Percentiles rank a stretch among this genome's conserved stretches.
Conservation (phyloP, 2,888 invertebrate species). For the Adelphocoris suturalis region DNA sequence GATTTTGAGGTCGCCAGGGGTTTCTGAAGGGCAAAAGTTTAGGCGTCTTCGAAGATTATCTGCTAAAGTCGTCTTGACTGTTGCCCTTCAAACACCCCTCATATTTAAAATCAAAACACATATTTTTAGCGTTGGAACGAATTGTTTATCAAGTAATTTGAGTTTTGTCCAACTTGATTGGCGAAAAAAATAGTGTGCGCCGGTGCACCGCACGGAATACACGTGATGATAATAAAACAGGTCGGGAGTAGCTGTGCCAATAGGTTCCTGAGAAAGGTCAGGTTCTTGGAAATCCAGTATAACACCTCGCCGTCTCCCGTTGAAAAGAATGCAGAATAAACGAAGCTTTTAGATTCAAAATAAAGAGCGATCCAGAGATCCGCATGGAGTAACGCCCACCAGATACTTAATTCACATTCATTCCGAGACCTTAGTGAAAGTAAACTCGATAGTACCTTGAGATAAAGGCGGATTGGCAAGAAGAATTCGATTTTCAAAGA, state of each 20-base stretch:
- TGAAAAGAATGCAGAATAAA: not conserved
- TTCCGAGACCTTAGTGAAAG: conserved; percentile 28
- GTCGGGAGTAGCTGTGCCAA: not conserved
- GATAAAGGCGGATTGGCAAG: conserved; percentile 34
- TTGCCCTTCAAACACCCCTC: no score
- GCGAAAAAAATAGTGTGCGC: no score
- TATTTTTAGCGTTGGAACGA: no score
- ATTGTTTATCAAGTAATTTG: no score
- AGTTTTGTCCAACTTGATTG: no score
- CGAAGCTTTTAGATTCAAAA: not conserved
- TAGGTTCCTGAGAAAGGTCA: not conserved
- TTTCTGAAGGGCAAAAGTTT: no score
- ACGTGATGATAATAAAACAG: not conserved
- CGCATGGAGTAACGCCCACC: conserved; percentile 33
- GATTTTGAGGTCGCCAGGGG: no score
- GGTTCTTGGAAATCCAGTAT: not conserved
- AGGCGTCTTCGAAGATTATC: no score
- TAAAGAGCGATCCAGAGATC: conserved; percentile 23
- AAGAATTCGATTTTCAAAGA: conserved; percentile 5
- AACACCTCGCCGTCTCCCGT: not conserved
- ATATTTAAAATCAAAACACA: no score
- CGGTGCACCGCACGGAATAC: not conserved
- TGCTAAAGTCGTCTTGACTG: no score
- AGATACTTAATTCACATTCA: conserved; percentile 16
- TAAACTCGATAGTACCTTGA: conserved; percentile 27